These are phyloP conservation scores for Passer domesticus DNA, from an alignment of 2,113 vertebrate species.

Conservation along the genomic window DNA sequence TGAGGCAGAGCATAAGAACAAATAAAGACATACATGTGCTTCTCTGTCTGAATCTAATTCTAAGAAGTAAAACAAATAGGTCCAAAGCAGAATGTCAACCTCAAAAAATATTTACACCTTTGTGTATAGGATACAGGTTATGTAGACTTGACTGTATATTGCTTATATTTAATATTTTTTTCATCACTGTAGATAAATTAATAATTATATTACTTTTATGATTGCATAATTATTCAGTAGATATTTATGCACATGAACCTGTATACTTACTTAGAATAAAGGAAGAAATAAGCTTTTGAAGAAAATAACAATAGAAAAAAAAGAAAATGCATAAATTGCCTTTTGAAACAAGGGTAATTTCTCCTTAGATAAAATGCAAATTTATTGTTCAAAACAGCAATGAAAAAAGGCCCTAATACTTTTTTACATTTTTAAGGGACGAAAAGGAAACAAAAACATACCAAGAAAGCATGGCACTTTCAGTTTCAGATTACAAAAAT, in stretches of 20 bases:
- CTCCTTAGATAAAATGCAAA: neutral
- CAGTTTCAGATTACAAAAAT: neutral
- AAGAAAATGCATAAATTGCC: neutral
- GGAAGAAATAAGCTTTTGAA: neutral
- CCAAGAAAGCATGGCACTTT: neutral
- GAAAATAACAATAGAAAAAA: neutral
- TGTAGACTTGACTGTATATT: neutral
- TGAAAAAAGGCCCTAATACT: neutral
- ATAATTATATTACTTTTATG: neutral
- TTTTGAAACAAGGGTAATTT: neutral
- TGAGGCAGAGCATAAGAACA: neutral
- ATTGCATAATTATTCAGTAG: neutral
- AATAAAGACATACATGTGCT: neutral
- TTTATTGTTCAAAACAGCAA: neutral
- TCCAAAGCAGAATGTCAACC: neutral
- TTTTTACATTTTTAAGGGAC: neutral
- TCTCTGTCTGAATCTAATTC: neutral
- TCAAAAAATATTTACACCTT: neutral
- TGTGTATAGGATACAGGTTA: neutral
- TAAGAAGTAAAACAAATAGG: neutral
- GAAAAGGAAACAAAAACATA: neutral
- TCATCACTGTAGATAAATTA: neutral
- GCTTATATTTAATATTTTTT: neutral
- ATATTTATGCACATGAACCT: neutral
- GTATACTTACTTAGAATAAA: neutral